phyloP scores from a whole-genome alignment of 2,888 invertebrate species.

The Netelia melanura region DNA sequence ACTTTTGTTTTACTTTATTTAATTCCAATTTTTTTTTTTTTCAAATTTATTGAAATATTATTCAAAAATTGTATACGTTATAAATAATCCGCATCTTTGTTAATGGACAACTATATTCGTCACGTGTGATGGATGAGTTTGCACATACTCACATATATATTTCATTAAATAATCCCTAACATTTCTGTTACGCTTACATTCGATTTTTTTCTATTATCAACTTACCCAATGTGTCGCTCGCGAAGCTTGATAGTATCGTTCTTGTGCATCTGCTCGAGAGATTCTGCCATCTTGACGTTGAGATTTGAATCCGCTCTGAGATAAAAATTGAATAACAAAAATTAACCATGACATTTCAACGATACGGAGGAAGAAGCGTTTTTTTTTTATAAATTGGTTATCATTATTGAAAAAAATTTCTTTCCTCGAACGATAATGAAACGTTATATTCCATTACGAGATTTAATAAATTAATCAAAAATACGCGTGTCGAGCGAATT shows the following conservation, averaged over 20 bases:
- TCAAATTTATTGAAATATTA: too few species aligned
- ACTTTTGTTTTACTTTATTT: too few species aligned
- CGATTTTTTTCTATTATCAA: slow-evolving; percentile 54
- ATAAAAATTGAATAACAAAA: not conserved
- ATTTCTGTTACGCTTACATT: not conserved
- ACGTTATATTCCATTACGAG: not conserved
- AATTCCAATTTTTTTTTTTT: too few species aligned
- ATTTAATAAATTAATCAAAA: not conserved
- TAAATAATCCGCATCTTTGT: not conserved
- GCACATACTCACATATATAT: not conserved
- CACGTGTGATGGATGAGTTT: not conserved
- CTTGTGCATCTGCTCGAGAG: slow-evolving; percentile 91
- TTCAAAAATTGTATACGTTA: not conserved
- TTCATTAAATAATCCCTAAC: not conserved
- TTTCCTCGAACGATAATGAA: not conserved
- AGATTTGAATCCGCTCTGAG: slow-evolving; percentile 22
- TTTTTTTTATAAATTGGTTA: not conserved
- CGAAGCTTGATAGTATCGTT: slow-evolving; percentile 92
- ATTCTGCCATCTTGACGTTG: slow-evolving; percentile 84
- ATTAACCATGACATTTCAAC: not conserved
- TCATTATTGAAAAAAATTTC: not conserved
- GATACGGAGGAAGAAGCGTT: not conserved
- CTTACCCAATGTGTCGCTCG: slow-evolving; percentile 94
- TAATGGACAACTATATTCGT: not conserved
- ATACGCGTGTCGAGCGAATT: not conserved